phyloP scores from a whole-genome alignment of 1,140 invertebrate species.

The Drosophila novamexicana region DNA sequence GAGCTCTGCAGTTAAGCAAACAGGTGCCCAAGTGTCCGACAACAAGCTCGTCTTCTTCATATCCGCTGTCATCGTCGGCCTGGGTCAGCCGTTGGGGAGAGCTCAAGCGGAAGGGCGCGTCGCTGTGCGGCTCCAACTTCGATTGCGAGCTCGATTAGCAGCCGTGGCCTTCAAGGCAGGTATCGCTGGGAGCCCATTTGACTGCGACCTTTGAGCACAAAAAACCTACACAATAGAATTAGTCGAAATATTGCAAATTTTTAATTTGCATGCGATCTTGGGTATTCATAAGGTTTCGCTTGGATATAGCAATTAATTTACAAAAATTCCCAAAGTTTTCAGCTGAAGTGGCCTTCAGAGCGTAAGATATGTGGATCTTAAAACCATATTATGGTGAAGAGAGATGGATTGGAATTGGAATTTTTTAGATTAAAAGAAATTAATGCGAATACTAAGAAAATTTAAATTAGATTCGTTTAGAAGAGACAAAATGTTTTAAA shows the following conservation, averaged over 20 bases:
- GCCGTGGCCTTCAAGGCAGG: conserved; percentile 22
- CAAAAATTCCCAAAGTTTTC: neutral
- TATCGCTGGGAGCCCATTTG: conserved; percentile 17
- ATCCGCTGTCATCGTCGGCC: conserved; percentile 58
- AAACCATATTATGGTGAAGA: too few species aligned
- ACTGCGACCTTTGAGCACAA: conserved; percentile 10
- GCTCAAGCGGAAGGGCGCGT: conserved; percentile 57
- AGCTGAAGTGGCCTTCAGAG: conserved; percentile 3
- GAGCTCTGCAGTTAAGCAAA: conserved; percentile 40
- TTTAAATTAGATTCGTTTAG: too few species aligned
- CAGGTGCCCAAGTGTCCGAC: conserved; percentile 54
- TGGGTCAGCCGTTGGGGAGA: conserved; percentile 18
- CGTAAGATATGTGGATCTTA: neutral
- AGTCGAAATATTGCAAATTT: conserved; percentile 17
- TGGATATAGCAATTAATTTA: neutral
- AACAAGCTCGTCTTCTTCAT: conserved; percentile 56
- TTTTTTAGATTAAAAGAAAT: too few species aligned
- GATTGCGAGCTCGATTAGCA: conserved; percentile 18
- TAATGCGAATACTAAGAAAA: too few species aligned
- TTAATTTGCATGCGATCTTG: conserved; percentile 41
- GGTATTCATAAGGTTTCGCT: conserved; percentile 7
- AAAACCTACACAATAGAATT: conserved; percentile 37
- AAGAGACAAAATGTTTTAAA: too few species aligned
- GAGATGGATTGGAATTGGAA: too few species aligned
- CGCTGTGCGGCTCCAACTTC: neutral